Percentiles rank a stretch among this genome's conserved stretches.
Evolutionary conservation across 2,113 vertebrate species (phyloP).

Genomic region (Tupaia chinensis): DNA sequence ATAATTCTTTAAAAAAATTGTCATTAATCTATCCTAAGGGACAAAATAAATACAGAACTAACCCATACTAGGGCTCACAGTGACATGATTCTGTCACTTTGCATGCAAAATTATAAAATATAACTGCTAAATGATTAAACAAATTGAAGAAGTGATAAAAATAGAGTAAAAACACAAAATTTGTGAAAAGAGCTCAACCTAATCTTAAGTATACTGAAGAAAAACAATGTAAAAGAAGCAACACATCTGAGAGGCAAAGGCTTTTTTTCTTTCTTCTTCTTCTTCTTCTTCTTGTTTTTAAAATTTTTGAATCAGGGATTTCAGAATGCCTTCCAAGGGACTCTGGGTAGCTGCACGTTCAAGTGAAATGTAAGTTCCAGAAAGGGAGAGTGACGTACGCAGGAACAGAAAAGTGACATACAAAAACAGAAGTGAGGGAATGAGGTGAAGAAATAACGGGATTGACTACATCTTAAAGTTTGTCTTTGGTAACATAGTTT

Average conservation of each 20-base stretch:
- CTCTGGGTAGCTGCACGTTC: no score
- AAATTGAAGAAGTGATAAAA: background rate
- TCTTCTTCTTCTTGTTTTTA: no score
- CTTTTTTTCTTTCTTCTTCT: no score
- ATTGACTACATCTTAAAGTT: no score
- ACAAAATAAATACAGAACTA: background rate
- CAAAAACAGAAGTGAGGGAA: no score
- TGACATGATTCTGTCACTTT: background rate
- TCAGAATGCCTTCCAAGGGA: no score
- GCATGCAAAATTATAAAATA: constrained; percentile 19
- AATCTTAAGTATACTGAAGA: constrained; percentile 32
- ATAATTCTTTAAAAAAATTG: background rate
- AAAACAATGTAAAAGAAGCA: constrained; percentile 1
- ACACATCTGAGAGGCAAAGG: background rate
- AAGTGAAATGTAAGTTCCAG: no score
- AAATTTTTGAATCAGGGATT: no score
- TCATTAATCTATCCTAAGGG: background rate
- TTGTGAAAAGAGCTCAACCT: background rate
- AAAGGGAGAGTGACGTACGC: no score
- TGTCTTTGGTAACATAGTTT: no score
- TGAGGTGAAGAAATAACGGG: no score
- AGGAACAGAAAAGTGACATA: no score
- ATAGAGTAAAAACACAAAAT: constrained; percentile 21
- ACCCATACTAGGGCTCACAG: background rate
- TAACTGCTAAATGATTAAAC: background rate